Base-by-base conservation (phyloP, 23 tunicate species). In the Halocynthia roretzi region DNA sequence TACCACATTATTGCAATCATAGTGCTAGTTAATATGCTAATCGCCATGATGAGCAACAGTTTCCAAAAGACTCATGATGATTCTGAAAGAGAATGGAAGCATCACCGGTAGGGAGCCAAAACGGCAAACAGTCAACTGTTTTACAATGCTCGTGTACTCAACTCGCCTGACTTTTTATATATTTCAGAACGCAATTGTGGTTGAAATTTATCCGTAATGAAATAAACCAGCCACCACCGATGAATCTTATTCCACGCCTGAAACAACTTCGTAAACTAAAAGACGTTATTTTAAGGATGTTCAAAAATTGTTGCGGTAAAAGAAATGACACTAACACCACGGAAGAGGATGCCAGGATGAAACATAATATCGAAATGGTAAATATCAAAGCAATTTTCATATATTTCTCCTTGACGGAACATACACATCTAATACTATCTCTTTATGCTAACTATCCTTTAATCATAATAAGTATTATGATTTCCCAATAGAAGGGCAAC, bases 11-110 rank as follows among this genome's bases (percentile, higher is more conserved):
- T 81, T 44, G 98, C 89, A 14, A 92, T 92, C 64, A 92, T 92
- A 50, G 87, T 92, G 10, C 73, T 92, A 69, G 88, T 92, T 44
- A 92, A 92, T 71, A 92, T 92, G 98, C 85, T 92, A 2, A 92
- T 92, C 62, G 98, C 98, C 31, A 92, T 92, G 98, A 92, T 92
- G 98, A 92, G 98, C 57, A 92, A 92, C 75, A 92, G 98, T 53
- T 92, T 92, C 62, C 98, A 92, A 71, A 83, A 86, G 61, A 92
- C 98, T 14, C 98, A 92, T 56, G 98, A 92, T 64, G 92, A 92
- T 54, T 81, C 98, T 0, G 98, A 83, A 67, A 73, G 98, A 54
- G 98, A 92, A 82, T 92, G 98, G 98, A 92, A 92, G 69, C 86
- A 82, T 68, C 89, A 92, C 85, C 78, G 98, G 98, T 92, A 57